Evolutionary conservation across 2,113 vertebrate species (phyloP).

Genomic region (Choloepus hoffmanni): DNA sequence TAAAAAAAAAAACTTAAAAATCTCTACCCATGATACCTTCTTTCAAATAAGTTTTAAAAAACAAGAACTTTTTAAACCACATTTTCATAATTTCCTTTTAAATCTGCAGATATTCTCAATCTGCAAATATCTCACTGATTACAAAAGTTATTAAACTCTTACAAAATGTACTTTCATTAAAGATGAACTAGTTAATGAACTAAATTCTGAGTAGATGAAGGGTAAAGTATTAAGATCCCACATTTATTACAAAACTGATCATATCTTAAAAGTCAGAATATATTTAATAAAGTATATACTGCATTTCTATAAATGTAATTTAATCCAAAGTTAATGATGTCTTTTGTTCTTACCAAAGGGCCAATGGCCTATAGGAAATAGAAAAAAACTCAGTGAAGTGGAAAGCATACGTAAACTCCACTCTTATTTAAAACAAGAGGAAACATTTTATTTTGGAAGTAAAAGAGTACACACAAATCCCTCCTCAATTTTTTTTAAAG

Average conservation of each 20-base stretch:
- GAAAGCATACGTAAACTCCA: neutral
- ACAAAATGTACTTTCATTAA: neutral
- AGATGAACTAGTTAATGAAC: neutral
- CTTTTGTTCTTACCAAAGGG: conserved; percentile 46
- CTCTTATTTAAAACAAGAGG: neutral
- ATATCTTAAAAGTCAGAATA: neutral
- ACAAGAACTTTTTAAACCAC: neutral
- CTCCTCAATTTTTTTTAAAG: neutral
- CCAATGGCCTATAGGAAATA: neutral
- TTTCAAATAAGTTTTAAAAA: conserved; percentile 32
- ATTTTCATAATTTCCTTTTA: conserved; percentile 10
- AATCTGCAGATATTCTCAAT: neutral
- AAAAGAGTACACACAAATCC: neutral
- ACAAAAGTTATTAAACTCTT: conserved; percentile 28
- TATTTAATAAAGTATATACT: neutral
- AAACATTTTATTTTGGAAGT: conserved; percentile 28
- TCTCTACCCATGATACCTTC: neutral
- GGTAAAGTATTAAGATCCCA: neutral
- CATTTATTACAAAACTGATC: neutral
- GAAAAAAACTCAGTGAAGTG: neutral
- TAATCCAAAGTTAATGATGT: neutral
- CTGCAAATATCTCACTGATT: neutral
- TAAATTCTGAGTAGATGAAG: neutral
- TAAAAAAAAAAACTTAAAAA: conserved; percentile 2
- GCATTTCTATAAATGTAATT: neutral